These are phyloP conservation scores for Julus scanicus DNA, from an alignment of 2,888 invertebrate species.

Conservation along the genomic window DNA sequence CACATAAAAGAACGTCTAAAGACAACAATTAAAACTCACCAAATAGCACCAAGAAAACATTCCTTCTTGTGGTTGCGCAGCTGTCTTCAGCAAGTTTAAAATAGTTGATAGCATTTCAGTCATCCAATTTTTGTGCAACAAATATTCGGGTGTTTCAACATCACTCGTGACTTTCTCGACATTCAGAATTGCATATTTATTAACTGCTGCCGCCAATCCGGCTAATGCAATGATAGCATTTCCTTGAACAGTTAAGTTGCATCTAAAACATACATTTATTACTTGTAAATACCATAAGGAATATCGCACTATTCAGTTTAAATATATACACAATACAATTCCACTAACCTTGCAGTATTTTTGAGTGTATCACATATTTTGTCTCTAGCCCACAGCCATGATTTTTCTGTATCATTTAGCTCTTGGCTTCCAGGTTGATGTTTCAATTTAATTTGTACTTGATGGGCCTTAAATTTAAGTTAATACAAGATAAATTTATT, in stretches of 20 bases:
- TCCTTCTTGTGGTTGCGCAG: background rate
- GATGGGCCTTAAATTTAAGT: background rate
- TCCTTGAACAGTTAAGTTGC: background rate
- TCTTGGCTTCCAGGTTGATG: background rate
- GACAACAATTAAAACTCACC: background rate
- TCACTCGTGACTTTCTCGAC: background rate
- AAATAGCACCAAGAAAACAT: slow-evolving; percentile 7
- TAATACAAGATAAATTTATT: background rate
- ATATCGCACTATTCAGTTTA: background rate
- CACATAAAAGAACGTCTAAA: too few species aligned
- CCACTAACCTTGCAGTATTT: background rate
- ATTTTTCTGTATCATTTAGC: background rate
- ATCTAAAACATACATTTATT: background rate
- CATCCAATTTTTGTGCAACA: slow-evolving; percentile 33
- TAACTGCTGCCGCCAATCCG: background rate
- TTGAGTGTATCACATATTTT: background rate
- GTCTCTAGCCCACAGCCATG: background rate
- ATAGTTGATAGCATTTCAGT: background rate
- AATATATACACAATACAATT: background rate
- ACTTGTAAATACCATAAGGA: too few species aligned
- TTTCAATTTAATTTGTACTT: background rate
- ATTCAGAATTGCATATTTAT: slow-evolving; percentile 26
- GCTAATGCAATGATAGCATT: background rate
- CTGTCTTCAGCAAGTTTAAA: background rate
- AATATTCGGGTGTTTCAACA: background rate